Evolutionary conservation across 2,113 vertebrate species (phyloP).

Genomic region (Vulpes lagopus): DNA sequence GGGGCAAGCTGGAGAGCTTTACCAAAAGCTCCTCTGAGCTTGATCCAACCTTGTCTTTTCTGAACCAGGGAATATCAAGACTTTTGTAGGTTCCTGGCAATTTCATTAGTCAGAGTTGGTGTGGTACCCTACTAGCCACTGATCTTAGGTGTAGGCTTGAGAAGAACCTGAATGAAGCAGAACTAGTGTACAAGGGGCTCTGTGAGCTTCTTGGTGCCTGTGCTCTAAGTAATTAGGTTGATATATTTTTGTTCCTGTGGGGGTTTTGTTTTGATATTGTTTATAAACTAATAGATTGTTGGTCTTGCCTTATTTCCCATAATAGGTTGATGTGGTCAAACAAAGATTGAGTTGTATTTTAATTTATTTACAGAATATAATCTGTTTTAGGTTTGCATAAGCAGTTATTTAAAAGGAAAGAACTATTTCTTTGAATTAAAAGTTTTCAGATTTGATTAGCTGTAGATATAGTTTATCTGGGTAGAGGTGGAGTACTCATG

Average conservation of each 20-base stretch:
- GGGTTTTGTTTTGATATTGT: conserved; percentile 57
- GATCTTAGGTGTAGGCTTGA: neutral
- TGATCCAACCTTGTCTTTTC: neutral
- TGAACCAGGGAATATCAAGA: neutral
- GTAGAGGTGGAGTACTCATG: conserved; percentile 69
- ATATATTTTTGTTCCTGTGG: conserved; percentile 54
- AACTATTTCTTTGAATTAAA: conserved; percentile 75
- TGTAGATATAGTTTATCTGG: conserved; percentile 63
- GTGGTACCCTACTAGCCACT: neutral
- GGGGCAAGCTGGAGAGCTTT: neutral
- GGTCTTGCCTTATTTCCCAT: conserved; percentile 64
- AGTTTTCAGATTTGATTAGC: conserved; percentile 73
- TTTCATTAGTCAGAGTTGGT: neutral
- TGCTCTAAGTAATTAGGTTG: conserved; percentile 12
- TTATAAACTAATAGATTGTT: conserved; percentile 55
- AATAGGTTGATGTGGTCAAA: conserved; percentile 67
- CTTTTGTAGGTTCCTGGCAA: neutral
- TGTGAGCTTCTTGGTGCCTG: neutral
- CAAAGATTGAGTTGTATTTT: conserved; percentile 70
- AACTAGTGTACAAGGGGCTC: neutral
- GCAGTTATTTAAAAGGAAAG: conserved; percentile 67
- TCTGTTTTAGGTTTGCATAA: conserved; percentile 64
- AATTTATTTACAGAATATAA: conserved; percentile 65
- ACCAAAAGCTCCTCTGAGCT: neutral
- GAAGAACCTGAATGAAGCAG: neutral